These are phyloP conservation scores for Typhlichthys subterraneus DNA, from an alignment of 2,797 vertebrate species.

Conservation along the genomic window DNA sequence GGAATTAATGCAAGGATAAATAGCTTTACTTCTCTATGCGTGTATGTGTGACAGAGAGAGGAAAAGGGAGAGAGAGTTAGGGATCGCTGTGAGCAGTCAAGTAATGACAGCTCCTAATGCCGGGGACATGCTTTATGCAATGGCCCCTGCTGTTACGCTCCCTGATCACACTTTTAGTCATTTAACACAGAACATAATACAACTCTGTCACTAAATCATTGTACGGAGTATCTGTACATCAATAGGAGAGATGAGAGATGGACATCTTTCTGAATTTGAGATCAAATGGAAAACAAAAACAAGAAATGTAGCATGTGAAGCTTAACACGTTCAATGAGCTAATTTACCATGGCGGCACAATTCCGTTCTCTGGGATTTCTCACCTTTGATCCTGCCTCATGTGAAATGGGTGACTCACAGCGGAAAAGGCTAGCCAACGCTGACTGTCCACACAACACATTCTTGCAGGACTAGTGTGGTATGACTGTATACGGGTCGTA, in stretches of 20 bases:
- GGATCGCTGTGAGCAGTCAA: conserved; percentile 1
- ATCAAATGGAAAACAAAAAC: no score
- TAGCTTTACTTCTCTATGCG: conserved; percentile 66
- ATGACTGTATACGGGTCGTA: conserved; percentile 26
- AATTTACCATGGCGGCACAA: conserved; percentile 25
- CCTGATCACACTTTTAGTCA: no score
- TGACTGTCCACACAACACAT: conserved; percentile 31
- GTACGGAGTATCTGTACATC: no score
- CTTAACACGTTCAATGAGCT: conserved; percentile 41
- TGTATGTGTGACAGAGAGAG: conserved; percentile 46
- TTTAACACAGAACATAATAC: conserved; percentile 32
- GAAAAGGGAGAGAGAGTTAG: conserved; percentile 30
- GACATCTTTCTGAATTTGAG: no score
- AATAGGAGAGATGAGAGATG: background rate
- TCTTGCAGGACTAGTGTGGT: conserved; percentile 48
- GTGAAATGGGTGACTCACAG: conserved; percentile 31
- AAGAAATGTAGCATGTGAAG: conserved; percentile 19
- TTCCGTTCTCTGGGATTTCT: conserved; percentile 32
- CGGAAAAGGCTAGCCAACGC: conserved; percentile 37
- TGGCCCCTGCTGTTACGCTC: background rate
- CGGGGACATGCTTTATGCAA: conserved; percentile 42
- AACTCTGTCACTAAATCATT: conserved; percentile 46
- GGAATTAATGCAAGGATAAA: conserved; percentile 80
- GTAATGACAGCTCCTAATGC: conserved; percentile 52
- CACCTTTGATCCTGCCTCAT: conserved; percentile 41